Conservation (phyloP, 2,797 vertebrate species). For the Gallirallus australis region DNA sequence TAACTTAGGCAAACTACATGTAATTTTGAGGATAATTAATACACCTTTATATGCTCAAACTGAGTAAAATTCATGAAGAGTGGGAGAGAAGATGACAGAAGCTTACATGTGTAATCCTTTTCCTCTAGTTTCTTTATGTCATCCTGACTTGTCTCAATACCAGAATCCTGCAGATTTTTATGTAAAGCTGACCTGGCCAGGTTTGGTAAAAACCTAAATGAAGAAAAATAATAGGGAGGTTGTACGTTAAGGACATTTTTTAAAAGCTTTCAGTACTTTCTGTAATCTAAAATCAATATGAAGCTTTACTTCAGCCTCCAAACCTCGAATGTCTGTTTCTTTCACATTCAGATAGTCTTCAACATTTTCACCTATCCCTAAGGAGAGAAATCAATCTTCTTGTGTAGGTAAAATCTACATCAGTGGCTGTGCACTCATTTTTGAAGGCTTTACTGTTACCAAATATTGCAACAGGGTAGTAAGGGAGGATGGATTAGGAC, state of each 20-base stretch:
- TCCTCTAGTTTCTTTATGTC: slow-evolving; percentile 60
- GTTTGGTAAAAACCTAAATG: slow-evolving; percentile 91
- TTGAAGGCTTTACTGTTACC: neutral
- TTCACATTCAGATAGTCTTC: neutral
- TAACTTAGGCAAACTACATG: neutral
- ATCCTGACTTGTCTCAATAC: slow-evolving; percentile 77
- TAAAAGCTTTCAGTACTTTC: neutral
- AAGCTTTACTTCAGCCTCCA: neutral
- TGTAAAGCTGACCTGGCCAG: slow-evolving; percentile 90
- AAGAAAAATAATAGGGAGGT: neutral
- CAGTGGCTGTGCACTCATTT: fast-evolving
- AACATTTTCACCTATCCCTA: neutral
- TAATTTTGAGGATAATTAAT: neutral
- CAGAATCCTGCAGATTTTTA: slow-evolving; percentile 86
- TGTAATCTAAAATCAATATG: neutral
- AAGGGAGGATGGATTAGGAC: neutral
- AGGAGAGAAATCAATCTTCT: neutral
- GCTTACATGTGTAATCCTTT: slow-evolving; percentile 86
- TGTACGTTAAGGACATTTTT: neutral
- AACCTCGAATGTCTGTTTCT: neutral
- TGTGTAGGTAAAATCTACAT: neutral
- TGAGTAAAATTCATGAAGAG: neutral
- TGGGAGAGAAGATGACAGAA: neutral
- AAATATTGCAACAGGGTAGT: neutral
- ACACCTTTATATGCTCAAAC: neutral